A percentile compares a stretch with the other conserved stretches of the same genome.
Evolutionary conservation across 2,888 invertebrate genomes (phyloP).

Genomic region (Eupithecia pulchellata): DNA sequence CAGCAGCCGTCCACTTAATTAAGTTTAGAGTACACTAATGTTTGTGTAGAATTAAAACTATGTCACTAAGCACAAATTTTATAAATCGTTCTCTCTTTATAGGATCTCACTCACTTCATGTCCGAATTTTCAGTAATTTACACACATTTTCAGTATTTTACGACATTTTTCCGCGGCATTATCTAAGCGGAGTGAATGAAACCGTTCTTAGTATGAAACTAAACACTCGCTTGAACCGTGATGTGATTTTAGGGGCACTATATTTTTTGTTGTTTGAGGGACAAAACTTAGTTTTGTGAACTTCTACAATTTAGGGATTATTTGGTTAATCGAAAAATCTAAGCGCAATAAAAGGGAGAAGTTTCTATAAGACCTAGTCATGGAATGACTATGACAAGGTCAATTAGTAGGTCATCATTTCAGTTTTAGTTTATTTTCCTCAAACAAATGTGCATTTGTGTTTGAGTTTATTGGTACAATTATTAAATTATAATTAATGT

Average conservation of each 20-base stretch:
- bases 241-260: constrained; percentile 64
- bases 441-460: too few relatives aligned
- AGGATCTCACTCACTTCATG: background rate
- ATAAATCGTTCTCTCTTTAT: background rate
- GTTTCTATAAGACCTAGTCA: background rate
- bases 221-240: constrained; percentile 56
- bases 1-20: background rate
- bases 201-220: constrained; percentile 40
- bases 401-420: background rate
- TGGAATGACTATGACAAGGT: background rate
- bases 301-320: background rate
- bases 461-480: too few relatives aligned
- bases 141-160: constrained; percentile 12
- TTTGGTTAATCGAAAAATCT: background rate
- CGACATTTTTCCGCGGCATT: constrained; percentile 7
- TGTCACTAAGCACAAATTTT: background rate
- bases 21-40: background rate
- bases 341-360: background rate
- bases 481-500: too few relatives aligned
- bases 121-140: constrained; percentile 7
- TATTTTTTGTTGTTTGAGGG: constrained; percentile 49
- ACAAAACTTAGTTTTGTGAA: constrained; percentile 41
- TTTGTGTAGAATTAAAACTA: background rate
- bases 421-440: too few relatives aligned
- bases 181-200: constrained; percentile 29